These are phyloP conservation scores for Xanthorhoe designata DNA, from an alignment of 2,888 invertebrate genomes.

Conservation along the genomic window DNA sequence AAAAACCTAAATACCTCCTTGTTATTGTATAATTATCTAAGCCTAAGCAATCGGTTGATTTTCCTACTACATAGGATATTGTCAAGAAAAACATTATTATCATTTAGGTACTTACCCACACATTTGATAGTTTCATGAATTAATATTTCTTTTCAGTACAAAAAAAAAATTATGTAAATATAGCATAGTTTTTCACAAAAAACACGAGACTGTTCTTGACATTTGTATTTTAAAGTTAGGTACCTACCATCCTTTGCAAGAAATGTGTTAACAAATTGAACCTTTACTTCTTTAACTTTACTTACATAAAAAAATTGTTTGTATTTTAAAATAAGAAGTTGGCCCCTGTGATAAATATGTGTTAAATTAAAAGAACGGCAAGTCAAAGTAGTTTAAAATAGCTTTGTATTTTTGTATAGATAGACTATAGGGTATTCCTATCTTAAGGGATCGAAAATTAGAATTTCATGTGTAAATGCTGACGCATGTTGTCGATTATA, in stretches of 20 bases:
- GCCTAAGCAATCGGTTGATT: background rate
- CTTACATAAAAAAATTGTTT: background rate
- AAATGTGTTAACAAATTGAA: too few species aligned
- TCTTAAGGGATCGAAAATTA: background rate
- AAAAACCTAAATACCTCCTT: conserved; percentile 24
- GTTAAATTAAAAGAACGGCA: background rate
- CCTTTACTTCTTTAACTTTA: background rate
- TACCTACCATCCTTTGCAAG: conserved; percentile 14
- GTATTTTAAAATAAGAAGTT: background rate
- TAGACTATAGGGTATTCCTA: too few species aligned
- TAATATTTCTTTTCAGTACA: background rate
- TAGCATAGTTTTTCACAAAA: background rate
- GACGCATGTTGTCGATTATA: too few species aligned
- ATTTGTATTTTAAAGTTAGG: conserved; percentile 5
- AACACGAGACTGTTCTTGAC: background rate
- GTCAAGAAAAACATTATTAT: background rate
- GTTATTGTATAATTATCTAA: conserved; percentile 1
- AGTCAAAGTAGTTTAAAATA: background rate
- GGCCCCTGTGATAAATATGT: conserved; percentile 1
- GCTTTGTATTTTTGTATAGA: background rate
- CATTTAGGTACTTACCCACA: conserved; percentile 14
- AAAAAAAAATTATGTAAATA: background rate
- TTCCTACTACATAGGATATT: background rate
- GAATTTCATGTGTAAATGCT: background rate
- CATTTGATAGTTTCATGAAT: background rate